Evolutionary conservation across 1,140 invertebrate species (phyloP).

Genomic region (Bombus fervidus): DNA sequence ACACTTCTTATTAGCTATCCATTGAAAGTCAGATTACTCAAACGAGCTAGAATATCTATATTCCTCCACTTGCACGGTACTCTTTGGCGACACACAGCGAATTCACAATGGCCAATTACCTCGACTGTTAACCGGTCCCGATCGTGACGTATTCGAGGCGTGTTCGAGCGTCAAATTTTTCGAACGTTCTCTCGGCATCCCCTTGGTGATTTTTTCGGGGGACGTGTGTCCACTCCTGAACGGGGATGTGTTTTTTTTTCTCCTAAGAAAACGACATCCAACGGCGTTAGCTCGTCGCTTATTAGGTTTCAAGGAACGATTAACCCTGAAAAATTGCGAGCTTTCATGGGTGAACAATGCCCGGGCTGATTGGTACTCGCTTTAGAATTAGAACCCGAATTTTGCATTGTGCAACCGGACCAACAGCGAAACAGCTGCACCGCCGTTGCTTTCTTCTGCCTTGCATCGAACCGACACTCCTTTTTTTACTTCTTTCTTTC

Average conservation of each 20-base stretch:
- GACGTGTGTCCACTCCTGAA: not conserved
- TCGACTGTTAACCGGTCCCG: not conserved
- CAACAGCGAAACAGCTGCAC: constrained; percentile 67
- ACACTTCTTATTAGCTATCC: too few relatives aligned
- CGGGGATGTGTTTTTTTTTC: constrained; percentile 19
- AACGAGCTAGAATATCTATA: not conserved
- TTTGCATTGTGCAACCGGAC: constrained; percentile 65
- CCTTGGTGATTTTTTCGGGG: not conserved
- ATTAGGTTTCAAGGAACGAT: constrained; percentile 68
- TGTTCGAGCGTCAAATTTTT: not conserved
- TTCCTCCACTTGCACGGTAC: not conserved
- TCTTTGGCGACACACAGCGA: not conserved
- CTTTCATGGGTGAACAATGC: constrained; percentile 70
- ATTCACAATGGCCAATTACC: constrained; percentile 4
- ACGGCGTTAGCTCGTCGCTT: constrained; percentile 48
- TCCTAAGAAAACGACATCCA: constrained; percentile 7
- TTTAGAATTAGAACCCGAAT: constrained; percentile 74
- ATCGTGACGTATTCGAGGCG: not conserved
- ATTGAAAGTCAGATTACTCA: too few relatives aligned
- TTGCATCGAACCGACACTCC: constrained; percentile 26
- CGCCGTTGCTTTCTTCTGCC: constrained; percentile 43
- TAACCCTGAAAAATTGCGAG: constrained; percentile 66
- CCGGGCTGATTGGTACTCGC: constrained; percentile 72
- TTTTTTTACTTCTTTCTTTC: not conserved
- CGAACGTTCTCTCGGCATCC: not conserved